Base-by-base conservation (phyloP, 2,797 vertebrate genomes). In the Natrix natrix region DNA sequence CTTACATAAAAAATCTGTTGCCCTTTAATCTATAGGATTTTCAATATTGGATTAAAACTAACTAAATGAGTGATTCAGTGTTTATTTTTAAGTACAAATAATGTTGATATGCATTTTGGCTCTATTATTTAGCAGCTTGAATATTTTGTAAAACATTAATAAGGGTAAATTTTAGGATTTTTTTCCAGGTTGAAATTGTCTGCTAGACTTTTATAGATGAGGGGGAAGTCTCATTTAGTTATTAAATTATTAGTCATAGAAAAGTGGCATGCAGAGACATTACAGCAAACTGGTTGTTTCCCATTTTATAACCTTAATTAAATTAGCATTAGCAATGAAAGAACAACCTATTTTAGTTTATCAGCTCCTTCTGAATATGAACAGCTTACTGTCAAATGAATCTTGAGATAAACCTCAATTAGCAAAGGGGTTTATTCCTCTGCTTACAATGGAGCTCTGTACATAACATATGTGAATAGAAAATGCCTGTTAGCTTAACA, bases 1-100 rank as follows among this genome's bases (percentile, higher is more conserved):
- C 4, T 55, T 37, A 12, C 24, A 10, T 86, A n/a, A 3, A 61
- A 24, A 60, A 59, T 4, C 4, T 92, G 20, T 56, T 56, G 54
- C 5, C 52, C 4, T 61, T 89, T 89, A 59, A 48, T 4, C 32
- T 87, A 55, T 43, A 57, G 48, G 22, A 90, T 48, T 60, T 61
- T 94, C 8, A 24, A 48, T 55, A 56, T 28, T 92, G 10, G 32
- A 86, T 8, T 55, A 78, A 90, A 90, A 22, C 3, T 93, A 93
- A 94, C 92, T 0, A 10, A 17, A 94, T 91, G 48, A 26, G 86
- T 26, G 1, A 94, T 56, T 93, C 24, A 3, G 0, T 26, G 90
- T 95, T 94, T 95, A 91, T 90, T 86, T 83, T 94, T 93, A 83
- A 95, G 78, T 83, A 11, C 54, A 89, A 94, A 59, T 37, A 91